These are phyloP conservation scores for Epinotia nisella DNA, from an alignment of 2,888 invertebrate species.

Conservation along the genomic window DNA sequence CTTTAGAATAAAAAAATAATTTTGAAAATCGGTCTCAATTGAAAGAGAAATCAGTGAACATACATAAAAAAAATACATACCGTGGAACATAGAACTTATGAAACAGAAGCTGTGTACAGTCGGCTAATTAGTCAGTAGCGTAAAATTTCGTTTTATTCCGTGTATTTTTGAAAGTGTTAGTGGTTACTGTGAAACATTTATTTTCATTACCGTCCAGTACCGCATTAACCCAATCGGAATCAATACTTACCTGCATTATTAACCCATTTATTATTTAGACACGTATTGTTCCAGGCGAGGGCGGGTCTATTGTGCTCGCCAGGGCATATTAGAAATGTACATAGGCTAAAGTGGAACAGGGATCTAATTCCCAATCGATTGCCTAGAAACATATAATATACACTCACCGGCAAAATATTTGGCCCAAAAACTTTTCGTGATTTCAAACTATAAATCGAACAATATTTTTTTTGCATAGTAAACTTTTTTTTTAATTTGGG, in stretches of 20 bases:
- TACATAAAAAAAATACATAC: too few relatives aligned
- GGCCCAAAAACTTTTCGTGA: too few relatives aligned
- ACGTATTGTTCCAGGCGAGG: background rate
- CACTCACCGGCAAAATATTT: too few relatives aligned
- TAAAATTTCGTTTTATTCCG: background rate
- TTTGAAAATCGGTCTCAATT: too few relatives aligned
- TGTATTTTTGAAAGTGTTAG: background rate
- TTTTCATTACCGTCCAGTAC: background rate
- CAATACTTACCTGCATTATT: conserved; percentile 16
- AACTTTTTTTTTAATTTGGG: too few relatives aligned
- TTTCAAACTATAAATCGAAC: too few relatives aligned
- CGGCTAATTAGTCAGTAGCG: too few relatives aligned
- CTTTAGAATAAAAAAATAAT: too few relatives aligned
- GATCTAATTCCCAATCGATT: background rate
- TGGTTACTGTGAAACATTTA: background rate
- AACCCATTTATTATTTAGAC: conserved; percentile 8
- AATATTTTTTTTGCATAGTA: too few relatives aligned
- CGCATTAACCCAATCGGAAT: background rate
- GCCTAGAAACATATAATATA: background rate
- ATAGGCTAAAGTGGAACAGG: background rate
- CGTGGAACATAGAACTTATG: too few relatives aligned
- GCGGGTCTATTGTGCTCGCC: background rate
- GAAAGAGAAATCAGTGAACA: too few relatives aligned
- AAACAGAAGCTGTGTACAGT: too few relatives aligned
- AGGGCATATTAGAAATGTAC: background rate